These are phyloP conservation scores for Ophthalmotilapia sp. DNA, from an alignment of 2,113 vertebrate genomes.

Conservation along the genomic window DNA sequence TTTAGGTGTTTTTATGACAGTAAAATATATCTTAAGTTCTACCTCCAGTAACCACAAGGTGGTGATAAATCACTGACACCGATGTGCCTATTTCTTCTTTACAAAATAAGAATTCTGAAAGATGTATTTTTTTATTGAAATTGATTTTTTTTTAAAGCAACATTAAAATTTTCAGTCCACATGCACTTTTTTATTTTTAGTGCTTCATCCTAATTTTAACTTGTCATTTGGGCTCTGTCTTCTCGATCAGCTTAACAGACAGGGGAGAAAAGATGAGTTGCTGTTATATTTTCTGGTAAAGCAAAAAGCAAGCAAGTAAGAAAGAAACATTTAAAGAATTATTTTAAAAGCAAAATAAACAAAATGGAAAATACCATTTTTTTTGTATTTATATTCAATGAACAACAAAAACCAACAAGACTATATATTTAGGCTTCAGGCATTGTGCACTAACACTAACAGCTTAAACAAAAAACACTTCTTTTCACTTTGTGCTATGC, in stretches of 20 bases:
- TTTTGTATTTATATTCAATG: not conserved
- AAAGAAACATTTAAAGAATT: not conserved
- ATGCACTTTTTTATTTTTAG: not conserved
- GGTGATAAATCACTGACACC: conserved; percentile 29
- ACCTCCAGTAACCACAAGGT: conserved; percentile 43
- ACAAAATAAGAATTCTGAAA: not conserved
- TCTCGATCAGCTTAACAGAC: not conserved
- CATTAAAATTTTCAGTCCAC: not conserved
- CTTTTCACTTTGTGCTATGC: not conserved
- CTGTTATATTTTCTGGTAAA: not conserved
- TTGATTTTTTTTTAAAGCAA: not conserved
- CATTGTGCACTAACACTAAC: not conserved
- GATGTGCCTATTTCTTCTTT: not conserved
- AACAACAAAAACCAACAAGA: not conserved
- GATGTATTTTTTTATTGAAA: not conserved
- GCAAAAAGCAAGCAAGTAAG: not conserved
- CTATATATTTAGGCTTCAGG: not conserved
- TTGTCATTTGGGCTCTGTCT: not conserved
- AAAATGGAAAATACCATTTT: not conserved
- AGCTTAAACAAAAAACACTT: not conserved
- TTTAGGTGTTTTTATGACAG: not conserved
- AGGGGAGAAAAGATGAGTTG: not conserved
- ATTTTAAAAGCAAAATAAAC: not conserved
- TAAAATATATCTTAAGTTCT: not conserved
- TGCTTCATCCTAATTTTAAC: not conserved